Conservation (phyloP, 2,113 vertebrate genomes). For the Erpornis zantholeuca region DNA sequence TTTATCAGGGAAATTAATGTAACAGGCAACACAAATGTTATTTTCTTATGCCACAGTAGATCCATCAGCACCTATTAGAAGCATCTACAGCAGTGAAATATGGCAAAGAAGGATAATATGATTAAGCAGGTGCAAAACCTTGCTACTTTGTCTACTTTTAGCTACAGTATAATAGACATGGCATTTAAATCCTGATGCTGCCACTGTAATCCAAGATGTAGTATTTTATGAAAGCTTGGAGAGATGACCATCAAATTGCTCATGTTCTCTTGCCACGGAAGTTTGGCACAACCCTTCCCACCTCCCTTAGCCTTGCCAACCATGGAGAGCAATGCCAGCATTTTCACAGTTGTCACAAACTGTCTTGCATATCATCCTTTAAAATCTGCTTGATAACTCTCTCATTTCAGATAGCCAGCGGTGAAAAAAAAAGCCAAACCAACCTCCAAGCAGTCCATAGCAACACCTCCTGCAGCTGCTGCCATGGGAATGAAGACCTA, state of each 20-base stretch:
- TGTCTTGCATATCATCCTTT: background rate
- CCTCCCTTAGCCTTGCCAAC: background rate
- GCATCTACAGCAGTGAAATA: background rate
- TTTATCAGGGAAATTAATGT: constrained; percentile 9
- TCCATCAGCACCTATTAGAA: background rate
- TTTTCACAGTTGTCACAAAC: background rate
- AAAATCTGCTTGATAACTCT: background rate
- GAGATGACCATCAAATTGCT: background rate
- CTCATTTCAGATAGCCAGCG: background rate
- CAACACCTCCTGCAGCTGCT: background rate
- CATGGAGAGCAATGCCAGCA: background rate
- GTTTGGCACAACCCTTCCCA: background rate
- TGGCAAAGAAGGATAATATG: background rate
- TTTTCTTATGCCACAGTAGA: background rate
- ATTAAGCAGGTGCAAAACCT: background rate
- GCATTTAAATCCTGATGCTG: background rate
- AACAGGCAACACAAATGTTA: background rate
- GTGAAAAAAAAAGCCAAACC: background rate
- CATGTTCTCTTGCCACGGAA: background rate
- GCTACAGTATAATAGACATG: background rate
- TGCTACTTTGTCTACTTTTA: background rate
- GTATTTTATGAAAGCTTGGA: background rate
- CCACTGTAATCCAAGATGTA: background rate
- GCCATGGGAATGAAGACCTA: background rate
- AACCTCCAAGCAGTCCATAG: background rate